Base-by-base conservation (phyloP, 2,797 vertebrate genomes). In the Loriculus beryllinus region DNA sequence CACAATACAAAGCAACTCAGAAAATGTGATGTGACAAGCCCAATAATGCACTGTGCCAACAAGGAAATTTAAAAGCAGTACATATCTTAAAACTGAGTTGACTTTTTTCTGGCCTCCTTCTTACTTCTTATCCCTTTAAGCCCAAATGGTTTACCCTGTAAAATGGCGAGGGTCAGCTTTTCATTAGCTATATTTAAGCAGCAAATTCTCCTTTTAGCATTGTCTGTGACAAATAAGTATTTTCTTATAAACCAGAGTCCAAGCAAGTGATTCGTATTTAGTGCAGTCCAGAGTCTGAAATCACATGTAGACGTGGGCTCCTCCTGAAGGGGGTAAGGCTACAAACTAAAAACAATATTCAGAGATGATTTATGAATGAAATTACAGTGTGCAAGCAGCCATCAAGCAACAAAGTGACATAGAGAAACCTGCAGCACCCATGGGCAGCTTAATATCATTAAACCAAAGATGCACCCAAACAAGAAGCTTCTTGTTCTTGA, bases 1-100 rank as follows among this genome's bases (percentile, higher is more conserved):
- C 83, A 92, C 76, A 86, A 89, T 49, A 85, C 60, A 93, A 90
- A 91, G 64, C 70, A 84, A 35, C 43, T 88, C 77, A 88, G 59
- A 89, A 92, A 95, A 96, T 75, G 7, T 47, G 80, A 59, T 89
- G 70, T 89, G 95, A 97, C 95, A 94, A 96, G 68, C 51, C 70
- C 87, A 85, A 54, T 86, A 96, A 94, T 83, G 56, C 47, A 82
- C 14, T 40, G 26, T 92, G 33, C 17, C 83, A 84, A 47, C 0
- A 77, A 83, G 79, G 86, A 94, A 97, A 94, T 94, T 68, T 87
- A 92, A 88, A 94, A 80, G n/a, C 35, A 37, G 12, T 29, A 74
- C n/a, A 13, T 68, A 67, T 57, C 74, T 88, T 64, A 86, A 84
- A 91, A 86, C 31, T 16, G 37, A 62, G 52, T 57, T 85, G 43